Evolutionary conservation across 2,888 invertebrate species (phyloP), one percentile per base, ranked within the genome.

Genomic region (Agrotis puta): DNA sequence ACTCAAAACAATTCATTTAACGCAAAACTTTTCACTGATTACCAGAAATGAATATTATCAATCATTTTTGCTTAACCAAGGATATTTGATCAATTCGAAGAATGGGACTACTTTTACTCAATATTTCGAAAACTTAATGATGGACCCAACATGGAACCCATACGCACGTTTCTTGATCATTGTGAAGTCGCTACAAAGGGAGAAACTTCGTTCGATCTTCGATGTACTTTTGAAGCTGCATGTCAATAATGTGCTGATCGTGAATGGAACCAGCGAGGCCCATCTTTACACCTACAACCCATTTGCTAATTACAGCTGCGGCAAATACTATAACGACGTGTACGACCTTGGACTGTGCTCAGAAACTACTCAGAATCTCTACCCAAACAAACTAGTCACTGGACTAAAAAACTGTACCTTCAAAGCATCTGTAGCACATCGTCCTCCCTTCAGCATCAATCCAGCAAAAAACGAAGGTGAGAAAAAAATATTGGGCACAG

Each of bases 261-360:
- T 91, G 3, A 89, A 90, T 58, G 88, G 88, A 14, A 88, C 83
- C 0, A 48, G 56, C 0, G 82, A 89, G 3, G 82, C 85, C 11
- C 77, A 90, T 3, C 54, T 94, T 18, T 93, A 89, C 70, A 88
- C 91, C 1, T 94, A 93, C 74, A 91, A 94, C 76, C 91, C 94
- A 0, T 94, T 88, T 56, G 89, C 91, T 66, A 90, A 94, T 57
- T 90, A 87, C 62, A 89, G 88, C 0, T 94, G 94, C 63, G 94
- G 94, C n/a, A 89, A 87, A 66, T 87, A 88, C 53, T 94, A 90
- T 68, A 80, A 84, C 4, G 75, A 83, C 43, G 74, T 94, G 16
- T 89, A 90, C 24, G 70, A 82, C 45, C 82, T 86, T 4, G 94
- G 94, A 11, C 79, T 86, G 65, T 94, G 94, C 74, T 76, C 72